Percentiles rank a stretch among this genome's conserved stretches.
These are phyloP conservation scores for Alectura lathami DNA, from an alignment of 2,113 vertebrate genomes.

Conservation along the genomic window DNA sequence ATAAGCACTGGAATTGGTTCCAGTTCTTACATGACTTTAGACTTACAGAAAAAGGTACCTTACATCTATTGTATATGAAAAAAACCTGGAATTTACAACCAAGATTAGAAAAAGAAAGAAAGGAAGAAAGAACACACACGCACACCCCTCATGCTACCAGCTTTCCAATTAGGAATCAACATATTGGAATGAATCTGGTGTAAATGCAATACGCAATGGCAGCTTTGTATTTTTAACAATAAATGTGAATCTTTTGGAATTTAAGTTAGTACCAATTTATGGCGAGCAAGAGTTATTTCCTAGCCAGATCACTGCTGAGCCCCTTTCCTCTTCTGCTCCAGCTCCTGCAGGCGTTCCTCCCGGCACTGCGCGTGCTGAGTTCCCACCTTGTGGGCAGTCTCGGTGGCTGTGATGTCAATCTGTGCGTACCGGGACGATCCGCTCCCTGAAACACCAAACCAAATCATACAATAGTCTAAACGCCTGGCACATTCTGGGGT, in stretches of 20 bases:
- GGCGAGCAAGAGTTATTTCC: not conserved
- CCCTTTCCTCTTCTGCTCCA: conserved; percentile 79
- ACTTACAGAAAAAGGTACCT: conserved; percentile 16
- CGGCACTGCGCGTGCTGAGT: conserved; percentile 80
- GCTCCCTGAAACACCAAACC: conserved; percentile 68
- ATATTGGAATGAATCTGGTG: conserved; percentile 64
- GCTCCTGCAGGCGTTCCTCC: conserved; percentile 81
- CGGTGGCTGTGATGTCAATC: conserved; percentile 84
- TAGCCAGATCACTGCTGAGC: conserved; percentile 67
- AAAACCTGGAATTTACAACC: conserved; percentile 12
- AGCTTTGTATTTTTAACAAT: not conserved
- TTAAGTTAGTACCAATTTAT: not conserved
- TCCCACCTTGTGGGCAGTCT: conserved; percentile 84
- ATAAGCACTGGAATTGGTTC: conserved; percentile 19
- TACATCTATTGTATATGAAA: not conserved
- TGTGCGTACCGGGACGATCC: conserved; percentile 82
- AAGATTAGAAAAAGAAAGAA: not conserved
- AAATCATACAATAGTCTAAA: not conserved
- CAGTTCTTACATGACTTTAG: not conserved
- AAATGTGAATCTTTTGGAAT: not conserved
- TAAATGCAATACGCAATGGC: not conserved
- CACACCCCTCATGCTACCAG: not conserved
- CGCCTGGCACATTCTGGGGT: fast-evolving
- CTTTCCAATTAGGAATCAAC: conserved; percentile 61
- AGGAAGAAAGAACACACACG: not conserved